Evolutionary conservation across 2,113 vertebrate species (phyloP).

Genomic region (Aramus guarauna): DNA sequence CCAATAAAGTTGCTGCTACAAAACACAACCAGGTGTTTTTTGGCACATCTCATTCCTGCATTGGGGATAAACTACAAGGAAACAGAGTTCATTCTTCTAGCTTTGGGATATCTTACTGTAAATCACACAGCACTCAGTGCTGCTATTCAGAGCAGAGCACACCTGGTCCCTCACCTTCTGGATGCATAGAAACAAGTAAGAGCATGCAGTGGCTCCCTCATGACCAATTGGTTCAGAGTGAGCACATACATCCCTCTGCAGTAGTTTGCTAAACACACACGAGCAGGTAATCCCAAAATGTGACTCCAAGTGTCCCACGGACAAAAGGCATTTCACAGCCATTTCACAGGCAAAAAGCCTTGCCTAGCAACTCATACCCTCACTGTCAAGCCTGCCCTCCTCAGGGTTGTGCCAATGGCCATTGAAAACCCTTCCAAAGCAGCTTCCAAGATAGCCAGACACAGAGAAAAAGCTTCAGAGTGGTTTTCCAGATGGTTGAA

Average conservation of each 20-base stretch:
- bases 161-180: neutral
- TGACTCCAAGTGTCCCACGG: rapidly evolving
- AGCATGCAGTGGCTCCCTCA: neutral
- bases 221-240: neutral
- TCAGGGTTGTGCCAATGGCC: neutral
- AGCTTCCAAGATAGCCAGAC: neutral
- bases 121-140: neutral
- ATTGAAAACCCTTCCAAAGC: neutral
- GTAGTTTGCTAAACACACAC: neutral
- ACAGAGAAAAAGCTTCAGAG: neutral
- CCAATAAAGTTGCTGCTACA: neutral
- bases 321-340: neutral
- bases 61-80: neutral
- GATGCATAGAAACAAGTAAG: neutral
- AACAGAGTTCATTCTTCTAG: neutral
- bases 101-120: neutral
- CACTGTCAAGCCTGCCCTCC: neutral
- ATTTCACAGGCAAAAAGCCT: neutral
- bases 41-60: neutral
- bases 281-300: neutral
- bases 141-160: neutral
- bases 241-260: neutral
- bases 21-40: neutral
- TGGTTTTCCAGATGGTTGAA: neutral
- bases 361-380: neutral